Conservation (phyloP, 1,140 invertebrate species). For the Pseudobourletiella spinata region DNA sequence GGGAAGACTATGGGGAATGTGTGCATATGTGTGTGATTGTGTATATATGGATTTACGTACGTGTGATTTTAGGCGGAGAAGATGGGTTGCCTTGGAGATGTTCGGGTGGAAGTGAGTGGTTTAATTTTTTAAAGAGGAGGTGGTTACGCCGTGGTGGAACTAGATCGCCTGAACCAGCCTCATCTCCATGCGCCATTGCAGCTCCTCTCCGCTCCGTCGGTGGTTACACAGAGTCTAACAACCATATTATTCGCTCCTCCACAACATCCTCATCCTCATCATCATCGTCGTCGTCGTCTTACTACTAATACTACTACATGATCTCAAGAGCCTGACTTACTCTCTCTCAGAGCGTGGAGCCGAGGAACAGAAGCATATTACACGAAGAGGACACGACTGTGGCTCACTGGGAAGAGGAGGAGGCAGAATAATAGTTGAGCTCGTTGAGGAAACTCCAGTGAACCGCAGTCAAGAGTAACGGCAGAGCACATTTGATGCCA, state of each 20-base stretch:
- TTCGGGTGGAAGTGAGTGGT: slow-evolving; percentile 15
- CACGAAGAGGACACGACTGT: too few relatives aligned
- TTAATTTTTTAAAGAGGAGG: slow-evolving; percentile 19
- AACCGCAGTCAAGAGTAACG: neutral
- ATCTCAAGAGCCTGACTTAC: too few relatives aligned
- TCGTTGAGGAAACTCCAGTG: neutral
- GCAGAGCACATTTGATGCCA: neutral
- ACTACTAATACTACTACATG: too few relatives aligned
- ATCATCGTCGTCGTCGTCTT: neutral
- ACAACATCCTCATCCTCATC: neutral
- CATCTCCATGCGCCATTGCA: slow-evolving; percentile 28
- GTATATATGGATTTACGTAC: too few relatives aligned
- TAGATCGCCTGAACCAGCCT: slow-evolving; percentile 25
- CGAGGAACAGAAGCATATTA: too few relatives aligned
- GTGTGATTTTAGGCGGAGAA: slow-evolving; percentile 13
- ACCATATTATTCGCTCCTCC: neutral
- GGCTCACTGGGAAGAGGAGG: too few relatives aligned
- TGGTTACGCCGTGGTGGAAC: slow-evolving; percentile 20
- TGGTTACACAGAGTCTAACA: neutral
- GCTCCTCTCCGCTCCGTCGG: neutral
- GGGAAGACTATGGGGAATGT: too few relatives aligned
- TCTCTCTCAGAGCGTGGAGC: too few relatives aligned
- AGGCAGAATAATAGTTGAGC: neutral
- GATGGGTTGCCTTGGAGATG: slow-evolving; percentile 6
- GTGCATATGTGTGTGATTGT: too few relatives aligned